Percentiles rank a stretch among this genome's conserved stretches.
Evolutionary conservation across 1,140 invertebrate genomes (phyloP).

Genomic region (Acromyrmex echinatior): DNA sequence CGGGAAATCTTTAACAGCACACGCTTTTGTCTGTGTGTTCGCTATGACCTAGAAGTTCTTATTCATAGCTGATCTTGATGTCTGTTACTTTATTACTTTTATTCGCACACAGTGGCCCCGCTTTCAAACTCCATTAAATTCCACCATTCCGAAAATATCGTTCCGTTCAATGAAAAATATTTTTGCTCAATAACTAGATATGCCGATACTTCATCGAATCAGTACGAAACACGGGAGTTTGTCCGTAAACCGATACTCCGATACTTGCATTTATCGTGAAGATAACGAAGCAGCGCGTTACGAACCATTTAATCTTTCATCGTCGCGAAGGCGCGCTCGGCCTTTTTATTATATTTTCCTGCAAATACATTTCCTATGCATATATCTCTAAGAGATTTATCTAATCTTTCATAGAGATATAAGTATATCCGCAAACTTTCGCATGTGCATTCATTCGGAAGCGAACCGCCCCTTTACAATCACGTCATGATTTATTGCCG

Average conservation of each 20-base stretch:
- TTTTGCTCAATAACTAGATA: constrained; percentile 13
- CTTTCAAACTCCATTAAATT: constrained; percentile 58
- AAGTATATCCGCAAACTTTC: constrained; percentile 49
- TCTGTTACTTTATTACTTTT: constrained; percentile 65
- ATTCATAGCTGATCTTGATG: constrained; percentile 53
- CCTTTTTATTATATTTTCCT: background rate
- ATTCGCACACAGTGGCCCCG: constrained; percentile 1
- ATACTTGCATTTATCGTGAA: constrained; percentile 15
- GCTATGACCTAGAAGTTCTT: background rate
- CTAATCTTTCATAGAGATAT: constrained; percentile 30
- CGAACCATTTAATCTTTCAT: constrained; percentile 20
- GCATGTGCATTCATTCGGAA: constrained; percentile 44
- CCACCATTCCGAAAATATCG: background rate
- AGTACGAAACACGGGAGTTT: background rate
- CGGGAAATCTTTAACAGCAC: background rate
- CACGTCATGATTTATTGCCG: constrained; percentile 68
- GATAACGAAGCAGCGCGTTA: constrained; percentile 29
- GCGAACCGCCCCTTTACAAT: constrained; percentile 69
- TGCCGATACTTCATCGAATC: constrained; percentile 29
- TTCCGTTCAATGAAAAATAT: constrained; percentile 45
- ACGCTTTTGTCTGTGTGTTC: background rate
- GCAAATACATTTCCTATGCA: background rate
- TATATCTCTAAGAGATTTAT: constrained; percentile 19
- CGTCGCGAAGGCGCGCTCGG: background rate
- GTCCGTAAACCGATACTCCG: constrained; percentile 2